Evolutionary conservation across 2,797 vertebrate genomes (phyloP).

Genomic region (Argentina silus): DNA sequence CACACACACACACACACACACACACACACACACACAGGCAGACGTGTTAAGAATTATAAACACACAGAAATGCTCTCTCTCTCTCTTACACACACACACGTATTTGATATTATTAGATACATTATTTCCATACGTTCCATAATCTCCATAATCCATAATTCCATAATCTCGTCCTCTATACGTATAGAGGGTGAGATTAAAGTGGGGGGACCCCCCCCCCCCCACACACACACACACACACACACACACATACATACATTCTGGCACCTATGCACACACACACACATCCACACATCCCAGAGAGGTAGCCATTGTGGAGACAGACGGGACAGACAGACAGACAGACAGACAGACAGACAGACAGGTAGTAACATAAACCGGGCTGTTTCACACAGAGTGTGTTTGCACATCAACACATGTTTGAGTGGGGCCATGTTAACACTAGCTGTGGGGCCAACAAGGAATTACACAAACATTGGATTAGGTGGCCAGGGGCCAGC

Average conservation of each 20-base stretch:
- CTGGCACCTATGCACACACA: too few species aligned
- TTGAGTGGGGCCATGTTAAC: constrained; percentile 53
- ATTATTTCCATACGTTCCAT: too few species aligned
- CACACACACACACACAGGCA: neutral
- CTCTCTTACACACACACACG: neutral
- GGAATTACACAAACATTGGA: constrained; percentile 69
- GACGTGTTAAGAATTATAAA: neutral
- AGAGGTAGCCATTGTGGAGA: neutral
- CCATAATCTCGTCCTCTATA: too few species aligned
- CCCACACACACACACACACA: too few species aligned
- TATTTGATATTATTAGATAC: too few species aligned
- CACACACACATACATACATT: too few species aligned
- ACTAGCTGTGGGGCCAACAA: constrained; percentile 61
- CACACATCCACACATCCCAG: too few species aligned
- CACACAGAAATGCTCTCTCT: neutral
- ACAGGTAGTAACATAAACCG: constrained; percentile 47
- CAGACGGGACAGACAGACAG: neutral
- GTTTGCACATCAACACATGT: constrained; percentile 58
- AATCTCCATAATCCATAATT: too few species aligned
- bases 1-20: constrained; percentile 4
- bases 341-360: neutral
- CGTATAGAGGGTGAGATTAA: too few species aligned
- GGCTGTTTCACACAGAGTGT: constrained; percentile 50
- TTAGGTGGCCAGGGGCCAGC: constrained; percentile 59
- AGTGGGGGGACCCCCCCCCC: too few species aligned